Evolutionary conservation across 2,113 vertebrate species (phyloP).

Genomic region (Sinocyclocheilus rhinocerous): DNA sequence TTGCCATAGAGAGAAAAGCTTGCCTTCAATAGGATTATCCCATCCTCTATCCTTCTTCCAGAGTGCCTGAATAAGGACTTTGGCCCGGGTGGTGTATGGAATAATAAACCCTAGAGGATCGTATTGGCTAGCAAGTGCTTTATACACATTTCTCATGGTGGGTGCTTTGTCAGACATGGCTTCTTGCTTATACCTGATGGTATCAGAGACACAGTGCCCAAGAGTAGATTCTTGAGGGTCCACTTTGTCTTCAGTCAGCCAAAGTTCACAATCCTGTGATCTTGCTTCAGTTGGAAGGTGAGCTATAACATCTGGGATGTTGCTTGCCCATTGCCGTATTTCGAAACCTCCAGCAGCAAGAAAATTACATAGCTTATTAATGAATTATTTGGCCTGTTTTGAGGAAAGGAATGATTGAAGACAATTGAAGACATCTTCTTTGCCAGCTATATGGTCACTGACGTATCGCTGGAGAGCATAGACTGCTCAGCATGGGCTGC

Average conservation of each 20-base stretch:
- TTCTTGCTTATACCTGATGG: neutral
- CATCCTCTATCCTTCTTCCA: neutral
- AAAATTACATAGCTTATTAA: neutral
- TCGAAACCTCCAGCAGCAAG: neutral
- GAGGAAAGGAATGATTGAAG: neutral
- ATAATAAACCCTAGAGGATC: neutral
- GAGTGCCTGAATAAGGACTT: neutral
- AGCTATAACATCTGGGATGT: neutral
- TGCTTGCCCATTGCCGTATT: neutral
- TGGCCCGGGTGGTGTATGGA: neutral
- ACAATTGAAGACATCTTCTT: neutral
- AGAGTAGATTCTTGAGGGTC: neutral
- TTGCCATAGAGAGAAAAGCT: no score
- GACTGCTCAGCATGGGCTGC: neutral
- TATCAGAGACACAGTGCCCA: neutral
- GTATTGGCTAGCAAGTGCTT: neutral
- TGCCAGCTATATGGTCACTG: neutral
- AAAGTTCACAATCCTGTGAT: neutral
- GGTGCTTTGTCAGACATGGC: neutral
- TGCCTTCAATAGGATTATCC: neutral
- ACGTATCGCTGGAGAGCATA: neutral
- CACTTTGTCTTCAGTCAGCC: neutral
- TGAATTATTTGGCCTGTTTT: neutral
- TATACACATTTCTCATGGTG: conserved; percentile 1
- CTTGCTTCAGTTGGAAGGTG: neutral